These are phyloP conservation scores for Orthonyx spaldingii DNA, from an alignment of 2,113 vertebrate genomes.

Conservation along the genomic window DNA sequence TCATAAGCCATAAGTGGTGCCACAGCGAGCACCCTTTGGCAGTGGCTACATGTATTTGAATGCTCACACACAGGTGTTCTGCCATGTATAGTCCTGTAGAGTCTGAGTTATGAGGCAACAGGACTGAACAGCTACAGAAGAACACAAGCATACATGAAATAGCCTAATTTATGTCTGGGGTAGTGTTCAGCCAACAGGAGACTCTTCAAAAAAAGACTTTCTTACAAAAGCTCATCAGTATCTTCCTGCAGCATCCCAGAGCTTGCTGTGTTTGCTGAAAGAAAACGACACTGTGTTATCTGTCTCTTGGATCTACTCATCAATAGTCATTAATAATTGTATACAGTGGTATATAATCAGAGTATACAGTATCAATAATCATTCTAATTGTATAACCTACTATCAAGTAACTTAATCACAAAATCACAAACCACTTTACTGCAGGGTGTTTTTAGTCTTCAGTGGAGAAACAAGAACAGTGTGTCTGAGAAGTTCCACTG, in stretches of 20 bases:
- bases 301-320: not conserved
- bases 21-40: not conserved
- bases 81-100: not conserved
- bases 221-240: not conserved
- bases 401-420: not conserved
- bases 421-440: not conserved
- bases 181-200: not conserved
- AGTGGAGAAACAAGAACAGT: not conserved
- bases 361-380: no score
- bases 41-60: not conserved
- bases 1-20: rapidly evolving
- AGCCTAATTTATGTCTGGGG: not conserved
- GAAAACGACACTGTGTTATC: not conserved
- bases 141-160: not conserved
- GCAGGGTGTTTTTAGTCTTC: not conserved
- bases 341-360: no score
- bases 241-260: not conserved
- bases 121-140: not conserved
- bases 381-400: not conserved
- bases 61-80: not conserved
- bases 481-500: not conserved
- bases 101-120: not conserved
- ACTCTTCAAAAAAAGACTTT: not conserved
- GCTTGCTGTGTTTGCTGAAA: not conserved
- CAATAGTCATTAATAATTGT: not conserved